Base-by-base conservation (phyloP, 2,113 vertebrate species). In the Synchiropus splendidus region DNA sequence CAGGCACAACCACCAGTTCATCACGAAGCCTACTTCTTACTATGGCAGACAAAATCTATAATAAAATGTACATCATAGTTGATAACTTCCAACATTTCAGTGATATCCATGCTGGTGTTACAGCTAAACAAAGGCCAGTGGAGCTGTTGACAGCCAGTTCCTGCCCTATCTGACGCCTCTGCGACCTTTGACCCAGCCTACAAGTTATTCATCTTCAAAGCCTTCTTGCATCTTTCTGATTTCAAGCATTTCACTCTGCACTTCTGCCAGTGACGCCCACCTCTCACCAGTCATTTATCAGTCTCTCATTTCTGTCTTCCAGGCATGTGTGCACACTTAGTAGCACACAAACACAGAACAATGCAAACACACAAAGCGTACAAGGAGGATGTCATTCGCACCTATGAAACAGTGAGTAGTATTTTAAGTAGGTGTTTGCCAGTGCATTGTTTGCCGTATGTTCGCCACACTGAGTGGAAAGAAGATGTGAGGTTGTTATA, bases 71-170 rank as follows among this genome's bases (percentile, higher is more conserved):
- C 4, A 27, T 5, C 4, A 4, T 27, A 5, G 21, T 27, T 27
- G 4, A 5, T 5, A 27, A 27, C 21, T 46, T 52, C 30, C 35
- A n/a, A 31, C 10, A 38, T 52, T 51, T 16, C 37, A 36, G 44
- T 51, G 34, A 50, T 46, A 33, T 44, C 44, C 35, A 42, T 34
- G 13, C 31, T 17, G 30, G 46, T 33, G 17, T 13, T 18, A 36
- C 13, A 31, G 54, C 39, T 36, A 31, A 51, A 38, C 6, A 4
- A 35, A 52, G 45, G 13, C n/a, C 16, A 10, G 10, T 4, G 4
- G 44, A 58, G 51, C 61, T 41, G 67, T 53, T 61, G 68, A 70
- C 60, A 66, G 52, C 39, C 32, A n/a, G 39, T 54, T 65, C 55
- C 64, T 55, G 51, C 45, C 36, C 34, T 17, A 14, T 38, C 62